Conservation (phyloP, 2,113 vertebrate genomes). For the Actenoides lindsayi region DNA sequence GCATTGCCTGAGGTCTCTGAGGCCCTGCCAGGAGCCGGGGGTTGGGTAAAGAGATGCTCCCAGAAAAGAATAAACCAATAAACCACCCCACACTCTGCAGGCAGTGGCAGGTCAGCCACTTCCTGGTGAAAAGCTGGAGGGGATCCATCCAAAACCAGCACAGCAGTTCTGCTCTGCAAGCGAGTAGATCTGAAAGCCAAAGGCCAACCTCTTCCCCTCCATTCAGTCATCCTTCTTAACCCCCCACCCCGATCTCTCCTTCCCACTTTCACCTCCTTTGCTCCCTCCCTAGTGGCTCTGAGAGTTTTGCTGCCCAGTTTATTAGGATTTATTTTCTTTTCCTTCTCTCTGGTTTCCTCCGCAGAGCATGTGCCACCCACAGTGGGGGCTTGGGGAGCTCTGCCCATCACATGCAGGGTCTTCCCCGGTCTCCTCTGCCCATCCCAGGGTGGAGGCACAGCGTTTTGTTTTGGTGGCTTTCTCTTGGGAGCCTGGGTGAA, state of each 20-base stretch:
- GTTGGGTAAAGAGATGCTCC: background rate
- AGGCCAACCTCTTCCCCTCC: background rate
- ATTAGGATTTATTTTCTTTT: background rate
- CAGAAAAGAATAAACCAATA: background rate
- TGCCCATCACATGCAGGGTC: background rate
- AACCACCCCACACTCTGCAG: background rate
- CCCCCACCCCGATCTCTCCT: background rate
- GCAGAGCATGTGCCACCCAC: background rate
- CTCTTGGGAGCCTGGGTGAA: background rate
- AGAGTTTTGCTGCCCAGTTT: background rate
- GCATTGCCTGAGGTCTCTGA: accelerated
- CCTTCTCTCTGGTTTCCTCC: background rate
- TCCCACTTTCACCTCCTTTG: background rate
- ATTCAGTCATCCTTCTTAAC: background rate
- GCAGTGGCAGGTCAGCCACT: accelerated
- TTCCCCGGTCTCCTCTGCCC: background rate
- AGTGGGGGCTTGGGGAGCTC: background rate
- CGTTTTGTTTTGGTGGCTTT: background rate
- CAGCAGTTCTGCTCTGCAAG: background rate
- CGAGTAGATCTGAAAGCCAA: background rate
- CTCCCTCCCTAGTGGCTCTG: background rate
- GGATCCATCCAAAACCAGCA: background rate
- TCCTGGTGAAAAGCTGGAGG: background rate
- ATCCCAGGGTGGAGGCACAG: accelerated
- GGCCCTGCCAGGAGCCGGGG: background rate